Conservation (phyloP, 2,113 vertebrate genomes). For the Dicrurus megarhynchus region DNA sequence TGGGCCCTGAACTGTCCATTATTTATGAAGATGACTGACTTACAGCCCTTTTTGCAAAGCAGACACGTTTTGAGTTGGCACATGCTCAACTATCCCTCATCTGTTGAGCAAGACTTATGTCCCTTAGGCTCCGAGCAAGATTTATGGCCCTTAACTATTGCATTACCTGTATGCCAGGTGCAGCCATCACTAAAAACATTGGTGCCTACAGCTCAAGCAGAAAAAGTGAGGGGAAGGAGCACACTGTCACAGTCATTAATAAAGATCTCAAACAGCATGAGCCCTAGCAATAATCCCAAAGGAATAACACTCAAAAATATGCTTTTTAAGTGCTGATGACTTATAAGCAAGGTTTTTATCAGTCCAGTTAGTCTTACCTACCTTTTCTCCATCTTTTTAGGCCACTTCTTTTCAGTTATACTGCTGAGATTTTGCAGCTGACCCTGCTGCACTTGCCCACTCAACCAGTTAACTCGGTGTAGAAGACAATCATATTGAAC, state of each 20-base stretch:
- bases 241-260: not conserved
- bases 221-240: not conserved
- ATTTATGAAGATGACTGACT: not conserved
- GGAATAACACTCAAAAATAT: not conserved
- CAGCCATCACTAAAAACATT: not conserved
- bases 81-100: not conserved
- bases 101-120: not conserved
- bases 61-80: not conserved
- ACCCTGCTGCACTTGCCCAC: not conserved
- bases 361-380: not conserved
- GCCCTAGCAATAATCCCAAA: not conserved
- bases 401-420: not conserved
- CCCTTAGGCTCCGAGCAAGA: not conserved
- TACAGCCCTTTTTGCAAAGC: not conserved
- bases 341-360: not conserved
- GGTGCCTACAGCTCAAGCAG: not conserved
- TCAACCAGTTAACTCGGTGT: not conserved
- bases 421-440: not conserved
- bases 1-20: not conserved
- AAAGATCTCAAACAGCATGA: not conserved
- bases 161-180: not conserved
- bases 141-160: not conserved
- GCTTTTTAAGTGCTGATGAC: not conserved
- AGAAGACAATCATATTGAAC: not conserved
- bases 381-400: not conserved